phyloP scores from a whole-genome alignment of 53 echinoderm and acorn worm species.

The Luidia sarsii region DNA sequence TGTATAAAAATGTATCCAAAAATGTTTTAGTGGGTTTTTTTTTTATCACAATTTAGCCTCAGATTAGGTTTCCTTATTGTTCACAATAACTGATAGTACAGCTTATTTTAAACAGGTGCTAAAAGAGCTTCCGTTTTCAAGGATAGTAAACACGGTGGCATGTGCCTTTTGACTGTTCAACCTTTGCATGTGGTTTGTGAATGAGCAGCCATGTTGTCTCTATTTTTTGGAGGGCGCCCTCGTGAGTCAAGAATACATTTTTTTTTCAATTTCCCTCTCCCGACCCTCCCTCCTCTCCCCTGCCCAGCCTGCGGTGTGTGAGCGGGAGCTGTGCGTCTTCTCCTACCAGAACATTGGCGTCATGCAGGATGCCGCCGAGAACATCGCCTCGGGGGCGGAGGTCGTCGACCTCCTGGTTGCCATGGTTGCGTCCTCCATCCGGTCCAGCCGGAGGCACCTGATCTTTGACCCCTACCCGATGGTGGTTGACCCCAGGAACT shows the following conservation, averaged over 20 bases:
- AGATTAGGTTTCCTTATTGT: too few species aligned
- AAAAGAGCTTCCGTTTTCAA: too few species aligned
- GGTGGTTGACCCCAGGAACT: constrained; percentile 89
- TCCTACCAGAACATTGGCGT: constrained; percentile 94
- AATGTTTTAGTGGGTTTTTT: too few species aligned
- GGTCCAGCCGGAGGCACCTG: constrained; percentile 79
- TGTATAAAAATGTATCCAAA: too few species aligned
- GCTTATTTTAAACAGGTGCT: too few species aligned
- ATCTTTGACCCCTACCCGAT: constrained; percentile 98
- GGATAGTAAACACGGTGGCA: too few species aligned
- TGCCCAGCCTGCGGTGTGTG: constrained; percentile 94
- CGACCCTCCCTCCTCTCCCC: too few species aligned
- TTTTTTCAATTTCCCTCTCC: neutral
- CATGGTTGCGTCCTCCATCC: constrained; percentile 88
- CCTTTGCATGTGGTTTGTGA: neutral
- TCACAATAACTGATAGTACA: too few species aligned
- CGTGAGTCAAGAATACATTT: neutral
- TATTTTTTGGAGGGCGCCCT: too few species aligned
- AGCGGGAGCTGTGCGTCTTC: constrained; percentile 97
- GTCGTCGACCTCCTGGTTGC: constrained; percentile 97
- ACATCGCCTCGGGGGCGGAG: constrained; percentile 96
- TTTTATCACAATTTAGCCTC: too few species aligned
- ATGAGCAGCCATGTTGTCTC: neutral
- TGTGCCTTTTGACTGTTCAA: neutral
- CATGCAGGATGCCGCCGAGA: constrained; percentile 93